These are phyloP conservation scores for Latheticus oryzae DNA, from an alignment of 2,888 invertebrate genomes.

Conservation along the genomic window DNA sequence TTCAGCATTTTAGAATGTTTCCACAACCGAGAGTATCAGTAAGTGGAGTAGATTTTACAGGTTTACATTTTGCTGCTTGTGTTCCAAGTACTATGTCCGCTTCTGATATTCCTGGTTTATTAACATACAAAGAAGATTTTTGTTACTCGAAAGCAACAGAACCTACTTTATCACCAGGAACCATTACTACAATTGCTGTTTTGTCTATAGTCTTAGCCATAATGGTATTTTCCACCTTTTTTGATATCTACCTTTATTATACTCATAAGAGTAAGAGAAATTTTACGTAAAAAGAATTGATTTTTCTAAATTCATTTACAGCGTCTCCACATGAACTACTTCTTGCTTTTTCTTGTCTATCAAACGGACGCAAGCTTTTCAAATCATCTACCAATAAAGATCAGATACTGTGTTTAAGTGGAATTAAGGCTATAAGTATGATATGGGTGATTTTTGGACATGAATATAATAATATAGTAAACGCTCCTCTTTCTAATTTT, in stretches of 20 bases:
- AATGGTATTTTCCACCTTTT: neutral
- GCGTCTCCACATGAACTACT: conserved; percentile 26
- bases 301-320: too few species aligned
- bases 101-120: conserved; percentile 15
- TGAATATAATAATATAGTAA: conserved; percentile 51
- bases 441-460: conserved; percentile 66
- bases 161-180: conserved; percentile 29
- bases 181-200: conserved; percentile 31
- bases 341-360: conserved; percentile 30
- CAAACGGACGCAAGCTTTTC: conserved; percentile 38
- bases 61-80: conserved; percentile 31
- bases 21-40: conserved; percentile 6
- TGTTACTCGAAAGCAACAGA: conserved; percentile 37
- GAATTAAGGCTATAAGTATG: conserved; percentile 65
- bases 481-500: conserved; percentile 22
- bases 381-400: conserved; percentile 12
- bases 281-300: conserved; percentile 5
- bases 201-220: conserved; percentile 1
- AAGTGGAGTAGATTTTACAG: neutral
- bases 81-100: conserved; percentile 21
- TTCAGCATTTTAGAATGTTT: conserved; percentile 1
- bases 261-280: neutral
- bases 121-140: conserved; percentile 6
- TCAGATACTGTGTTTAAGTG: conserved; percentile 63
- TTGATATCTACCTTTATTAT: conserved; percentile 1